Conservation (phyloP, 2,888 invertebrate species). For the Allolobophora icterica region DNA sequence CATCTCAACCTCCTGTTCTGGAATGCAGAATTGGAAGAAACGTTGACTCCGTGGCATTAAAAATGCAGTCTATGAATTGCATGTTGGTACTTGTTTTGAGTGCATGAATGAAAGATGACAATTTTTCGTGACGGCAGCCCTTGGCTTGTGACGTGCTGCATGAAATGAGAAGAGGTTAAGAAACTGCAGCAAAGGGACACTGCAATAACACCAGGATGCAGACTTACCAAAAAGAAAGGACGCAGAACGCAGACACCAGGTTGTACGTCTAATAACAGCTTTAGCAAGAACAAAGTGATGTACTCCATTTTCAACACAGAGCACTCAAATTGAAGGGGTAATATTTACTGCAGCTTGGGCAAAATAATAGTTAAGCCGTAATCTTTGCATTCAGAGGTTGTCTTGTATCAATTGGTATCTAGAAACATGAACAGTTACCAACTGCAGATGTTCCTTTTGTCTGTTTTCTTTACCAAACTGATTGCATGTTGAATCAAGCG, state of each 20-base stretch:
- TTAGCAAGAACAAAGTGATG: not conserved
- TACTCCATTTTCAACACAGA: not conserved
- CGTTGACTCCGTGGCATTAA: not conserved
- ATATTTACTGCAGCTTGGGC: not conserved
- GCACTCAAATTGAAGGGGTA: not conserved
- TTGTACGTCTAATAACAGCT: not conserved
- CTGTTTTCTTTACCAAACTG: constrained; percentile 1
- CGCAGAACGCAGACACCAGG: not conserved
- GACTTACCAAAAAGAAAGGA: not conserved
- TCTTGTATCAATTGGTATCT: not conserved
- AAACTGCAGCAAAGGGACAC: not conserved
- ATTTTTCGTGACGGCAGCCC: not conserved
- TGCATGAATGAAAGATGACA: not conserved
- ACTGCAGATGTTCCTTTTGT: not conserved
- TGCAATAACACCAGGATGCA: not conserved
- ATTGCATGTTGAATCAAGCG: not conserved
- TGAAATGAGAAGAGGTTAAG: not conserved
- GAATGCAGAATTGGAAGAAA: not conserved
- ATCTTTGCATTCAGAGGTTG: not conserved
- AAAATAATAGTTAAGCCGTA: not conserved
- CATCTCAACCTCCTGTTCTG: not conserved
- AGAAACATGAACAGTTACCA: not conserved
- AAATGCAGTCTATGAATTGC: too few species aligned
- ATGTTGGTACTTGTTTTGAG: not conserved
- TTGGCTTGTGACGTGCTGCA: not conserved